Conservation (phyloP, 2,113 vertebrate genomes). For the Dolichallabes microphthalmus region DNA sequence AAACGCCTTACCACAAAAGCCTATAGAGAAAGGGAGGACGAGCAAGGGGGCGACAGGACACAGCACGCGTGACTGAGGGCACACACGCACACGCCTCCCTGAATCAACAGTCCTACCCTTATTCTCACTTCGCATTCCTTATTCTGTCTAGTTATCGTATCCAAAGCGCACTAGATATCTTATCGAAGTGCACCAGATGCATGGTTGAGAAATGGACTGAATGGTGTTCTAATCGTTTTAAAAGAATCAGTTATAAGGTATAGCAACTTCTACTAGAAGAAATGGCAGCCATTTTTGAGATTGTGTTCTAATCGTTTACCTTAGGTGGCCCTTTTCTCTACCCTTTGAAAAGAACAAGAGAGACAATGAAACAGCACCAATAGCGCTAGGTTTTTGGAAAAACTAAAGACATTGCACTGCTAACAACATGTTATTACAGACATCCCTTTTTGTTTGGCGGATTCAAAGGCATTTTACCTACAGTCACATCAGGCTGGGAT, state of each 20-base stretch:
- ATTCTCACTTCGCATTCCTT: slow-evolving; percentile 30
- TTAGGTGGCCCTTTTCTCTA: slow-evolving; percentile 60
- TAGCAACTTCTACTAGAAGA: slow-evolving; percentile 47
- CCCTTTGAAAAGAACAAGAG: slow-evolving; percentile 64
- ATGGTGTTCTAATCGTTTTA: slow-evolving; percentile 40
- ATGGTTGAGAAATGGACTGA: slow-evolving; percentile 39
- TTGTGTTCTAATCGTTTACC: slow-evolving; percentile 58
- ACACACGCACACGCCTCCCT: slow-evolving; percentile 55
- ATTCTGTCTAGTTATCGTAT: slow-evolving; percentile 32
- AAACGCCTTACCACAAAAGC: slow-evolving; percentile 90
- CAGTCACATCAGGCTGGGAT: slow-evolving; percentile 86
- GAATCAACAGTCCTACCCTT: slow-evolving; percentile 37
- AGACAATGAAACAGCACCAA: slow-evolving; percentile 61
- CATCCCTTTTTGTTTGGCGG: slow-evolving; percentile 56
- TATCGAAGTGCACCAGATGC: slow-evolving; percentile 48
- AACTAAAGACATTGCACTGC: slow-evolving; percentile 47
- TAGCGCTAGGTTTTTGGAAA: slow-evolving; percentile 47
- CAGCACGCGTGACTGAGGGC: slow-evolving; percentile 66
- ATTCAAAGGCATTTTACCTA: slow-evolving; percentile 92
- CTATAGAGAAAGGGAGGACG: slow-evolving; percentile 81
- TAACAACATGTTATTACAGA: slow-evolving; percentile 57
- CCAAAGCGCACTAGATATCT: slow-evolving; percentile 35
- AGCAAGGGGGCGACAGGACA: slow-evolving; percentile 72
- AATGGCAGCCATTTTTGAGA: slow-evolving; percentile 44
- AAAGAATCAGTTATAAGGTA: slow-evolving; percentile 39